A percentile compares a stretch with the other conserved stretches of the same genome.
Evolutionary conservation across 30 jellyfish, hydroid and myxozoan genomes (phyloP).

Genomic region (Hydra vulgaris): DNA sequence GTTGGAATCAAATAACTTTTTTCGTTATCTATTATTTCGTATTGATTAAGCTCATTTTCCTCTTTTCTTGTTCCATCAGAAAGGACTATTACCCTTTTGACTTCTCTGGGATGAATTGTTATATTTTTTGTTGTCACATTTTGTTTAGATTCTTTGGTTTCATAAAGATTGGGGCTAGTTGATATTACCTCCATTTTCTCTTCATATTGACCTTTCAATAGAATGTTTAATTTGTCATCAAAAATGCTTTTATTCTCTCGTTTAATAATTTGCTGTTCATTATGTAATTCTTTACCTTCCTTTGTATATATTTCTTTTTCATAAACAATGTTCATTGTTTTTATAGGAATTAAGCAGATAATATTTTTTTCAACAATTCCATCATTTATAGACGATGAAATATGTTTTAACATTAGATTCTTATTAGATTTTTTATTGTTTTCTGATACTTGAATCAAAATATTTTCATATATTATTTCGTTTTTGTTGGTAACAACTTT

Average conservation of each 20-base stretch:
- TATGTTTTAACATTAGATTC: not conserved
- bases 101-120: not conserved
- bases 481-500: not conserved
- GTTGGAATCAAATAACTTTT: too few relatives aligned
- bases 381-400: not conserved
- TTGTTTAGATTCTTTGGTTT: slow-evolving; percentile 4
- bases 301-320: slow-evolving; percentile 54
- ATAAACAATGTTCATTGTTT: slow-evolving; percentile 47
- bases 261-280: slow-evolving; percentile 20
- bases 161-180: too few relatives aligned
- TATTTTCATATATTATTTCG: slow-evolving; percentile 21
- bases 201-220: not conserved
- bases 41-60: too few relatives aligned
- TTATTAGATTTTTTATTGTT: not conserved
- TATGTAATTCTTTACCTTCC: slow-evolving; percentile 29
- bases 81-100: slow-evolving; percentile 19
- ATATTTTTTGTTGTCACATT: not conserved
- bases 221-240: not conserved
- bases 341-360: slow-evolving; percentile 21
- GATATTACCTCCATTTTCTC: too few relatives aligned
- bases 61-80: slow-evolving; percentile 39
- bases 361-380: slow-evolving; percentile 2
- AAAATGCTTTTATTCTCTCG: not conserved
- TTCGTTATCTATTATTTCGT: slow-evolving; percentile 11
- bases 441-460: slow-evolving; percentile 31